Percentiles rank a stretch among this genome's conserved stretches.
phyloP scores from a whole-genome alignment of 2,797 vertebrate species.

The Florisuga fusca region DNA sequence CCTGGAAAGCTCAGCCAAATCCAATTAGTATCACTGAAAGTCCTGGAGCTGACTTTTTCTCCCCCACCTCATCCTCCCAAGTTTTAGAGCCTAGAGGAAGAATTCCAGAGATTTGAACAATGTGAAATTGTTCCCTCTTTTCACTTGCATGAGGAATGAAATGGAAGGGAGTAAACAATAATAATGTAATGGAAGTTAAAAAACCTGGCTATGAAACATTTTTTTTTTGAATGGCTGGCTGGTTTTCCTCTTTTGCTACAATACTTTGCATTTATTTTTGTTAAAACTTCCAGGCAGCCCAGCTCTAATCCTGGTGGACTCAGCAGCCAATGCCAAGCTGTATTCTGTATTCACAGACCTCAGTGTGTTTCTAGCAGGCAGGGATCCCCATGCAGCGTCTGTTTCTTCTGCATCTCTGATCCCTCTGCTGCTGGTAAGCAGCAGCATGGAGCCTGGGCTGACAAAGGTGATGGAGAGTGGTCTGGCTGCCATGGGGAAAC shows the following conservation, averaged over 20 bases:
- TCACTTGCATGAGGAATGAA: not conserved
- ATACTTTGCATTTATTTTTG: not conserved
- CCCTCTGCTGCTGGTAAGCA: not conserved
- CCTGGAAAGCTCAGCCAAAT: constrained; percentile 52
- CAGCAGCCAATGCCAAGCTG: not conserved
- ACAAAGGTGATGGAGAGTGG: accelerated
- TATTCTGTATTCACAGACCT: not conserved
- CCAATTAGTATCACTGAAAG: constrained; percentile 54
- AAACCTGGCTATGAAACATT: not conserved
- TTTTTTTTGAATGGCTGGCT: constrained; percentile 1
- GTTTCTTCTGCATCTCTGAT: not conserved
- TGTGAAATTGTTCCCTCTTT: not conserved
- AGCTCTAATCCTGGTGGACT: not conserved
- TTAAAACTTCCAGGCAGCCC: not conserved
- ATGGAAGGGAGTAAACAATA: not conserved
- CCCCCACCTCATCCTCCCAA: no score
- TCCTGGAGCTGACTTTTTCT: not conserved
- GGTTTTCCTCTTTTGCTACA: accelerated
- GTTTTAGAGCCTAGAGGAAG: not conserved
- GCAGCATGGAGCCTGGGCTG: not conserved
- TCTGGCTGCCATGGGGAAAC: not conserved
- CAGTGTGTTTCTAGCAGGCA: not conserved
- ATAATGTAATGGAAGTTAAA: not conserved
- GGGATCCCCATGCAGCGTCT: not conserved
- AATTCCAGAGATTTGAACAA: not conserved